Evolutionary conservation across 2,113 vertebrate species (phyloP), one percentile per base, ranked within the genome.

Genomic region (Poicephalus gulielmi): DNA sequence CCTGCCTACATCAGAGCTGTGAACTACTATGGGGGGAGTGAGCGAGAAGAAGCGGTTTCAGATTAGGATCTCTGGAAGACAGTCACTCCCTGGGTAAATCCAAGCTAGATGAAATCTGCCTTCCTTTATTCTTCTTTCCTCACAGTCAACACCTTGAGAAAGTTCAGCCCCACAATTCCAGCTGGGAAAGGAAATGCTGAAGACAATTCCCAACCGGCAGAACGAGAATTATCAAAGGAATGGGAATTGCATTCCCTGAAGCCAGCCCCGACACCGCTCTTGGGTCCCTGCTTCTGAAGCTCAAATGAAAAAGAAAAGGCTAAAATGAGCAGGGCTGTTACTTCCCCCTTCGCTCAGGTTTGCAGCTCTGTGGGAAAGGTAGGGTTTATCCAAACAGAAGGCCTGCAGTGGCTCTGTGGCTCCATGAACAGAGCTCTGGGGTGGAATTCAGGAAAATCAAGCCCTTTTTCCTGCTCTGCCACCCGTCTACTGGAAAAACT

Each of bases 171-270:
- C 52, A 47, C 8, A 1, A 68, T 43, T 49, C 69, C 60, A 35
- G 17, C 57, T 47, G 57, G 69, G 73, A 88, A 96, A 75, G 78
- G 76, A 93, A 96, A 85, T 23, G 62, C 53, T 94, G 88, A 91
- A 89, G 83, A 62, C 88, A 95, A 76, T 37, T 83, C 83, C 70
- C 87, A 89, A 96, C 88, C 6, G 13, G 95, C 49, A 91, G 86
- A 96, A 92, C 88, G 0, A 84, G 95, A 94, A 88, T 84, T 93
- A 96, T 96, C 96, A 96, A 95, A 96, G 92, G 80, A 74, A 71
- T 41, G 57, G 81, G 95, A 73, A 88, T 70, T 76, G 83, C 6
- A 1, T 92, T 92, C 90, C 95, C 94, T 1, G 52, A 35, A 91
- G 96, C 70, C 80, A 95, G 59, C 83, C 74, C 53, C 3, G 0